Evolutionary conservation across 2,888 invertebrate genomes (phyloP).

Genomic region (Epinotia ramella): DNA sequence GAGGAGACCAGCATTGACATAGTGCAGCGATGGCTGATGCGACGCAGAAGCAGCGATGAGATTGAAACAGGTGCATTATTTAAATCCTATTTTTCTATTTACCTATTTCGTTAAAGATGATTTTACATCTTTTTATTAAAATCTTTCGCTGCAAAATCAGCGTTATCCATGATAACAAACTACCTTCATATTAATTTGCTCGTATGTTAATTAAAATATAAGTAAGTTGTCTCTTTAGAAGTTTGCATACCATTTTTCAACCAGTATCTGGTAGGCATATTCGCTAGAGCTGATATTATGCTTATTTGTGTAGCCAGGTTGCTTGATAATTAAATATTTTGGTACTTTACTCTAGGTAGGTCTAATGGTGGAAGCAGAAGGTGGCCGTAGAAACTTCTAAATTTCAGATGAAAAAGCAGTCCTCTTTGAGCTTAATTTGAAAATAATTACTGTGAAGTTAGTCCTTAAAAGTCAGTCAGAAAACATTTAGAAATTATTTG

Average conservation of each 20-base stretch:
- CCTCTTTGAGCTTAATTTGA: neutral
- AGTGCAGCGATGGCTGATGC: slow-evolving; percentile 78
- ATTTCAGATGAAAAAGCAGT: too few relatives aligned
- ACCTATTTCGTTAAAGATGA: slow-evolving; percentile 25
- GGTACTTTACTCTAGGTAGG: too few relatives aligned
- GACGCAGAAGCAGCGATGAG: slow-evolving; percentile 73
- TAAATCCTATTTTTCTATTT: slow-evolving; percentile 11
- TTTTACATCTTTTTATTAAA: neutral
- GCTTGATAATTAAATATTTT: too few relatives aligned
- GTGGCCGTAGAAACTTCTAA: too few relatives aligned
- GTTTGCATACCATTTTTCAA: too few relatives aligned
- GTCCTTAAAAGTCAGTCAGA: neutral
- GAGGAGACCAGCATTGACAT: slow-evolving; percentile 80
- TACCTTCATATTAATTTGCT: neutral
- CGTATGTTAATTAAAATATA: too few relatives aligned
- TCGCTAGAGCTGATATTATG: too few relatives aligned
- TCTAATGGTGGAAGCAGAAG: too few relatives aligned
- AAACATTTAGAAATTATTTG: neutral
- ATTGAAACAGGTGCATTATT: slow-evolving; percentile 64
- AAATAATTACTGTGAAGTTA: neutral
- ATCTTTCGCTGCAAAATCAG: neutral
- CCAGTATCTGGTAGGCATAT: too few relatives aligned
- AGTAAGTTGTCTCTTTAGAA: too few relatives aligned
- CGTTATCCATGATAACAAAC: neutral
- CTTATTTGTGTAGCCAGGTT: too few relatives aligned